Conservation (phyloP, 2,113 vertebrate genomes). For the Hypomesus transpacificus region DNA sequence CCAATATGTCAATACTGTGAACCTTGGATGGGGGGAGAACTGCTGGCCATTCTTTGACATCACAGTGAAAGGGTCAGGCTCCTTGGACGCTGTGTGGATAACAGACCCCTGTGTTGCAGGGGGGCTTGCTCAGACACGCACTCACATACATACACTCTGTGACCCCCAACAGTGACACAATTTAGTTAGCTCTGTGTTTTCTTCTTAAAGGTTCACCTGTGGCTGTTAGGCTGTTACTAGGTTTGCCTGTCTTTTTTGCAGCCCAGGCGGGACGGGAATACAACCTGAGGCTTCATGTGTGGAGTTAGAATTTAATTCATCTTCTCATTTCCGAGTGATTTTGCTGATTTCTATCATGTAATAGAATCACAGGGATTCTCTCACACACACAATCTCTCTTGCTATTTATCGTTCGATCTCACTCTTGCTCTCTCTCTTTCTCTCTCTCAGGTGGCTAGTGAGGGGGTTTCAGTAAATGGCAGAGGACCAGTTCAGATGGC, state of each 20-base stretch:
- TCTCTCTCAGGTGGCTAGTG: constrained; percentile 57
- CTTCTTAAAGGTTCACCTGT: constrained; percentile 8
- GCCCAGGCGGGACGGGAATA: constrained; percentile 30
- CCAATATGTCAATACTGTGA: constrained; percentile 28
- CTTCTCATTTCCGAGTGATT: constrained; percentile 22
- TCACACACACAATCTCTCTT: no score
- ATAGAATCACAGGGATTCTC: constrained; percentile 39
- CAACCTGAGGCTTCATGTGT: constrained; percentile 13
- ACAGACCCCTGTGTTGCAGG: constrained; percentile 25
- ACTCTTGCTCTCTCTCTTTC: constrained; percentile 29
- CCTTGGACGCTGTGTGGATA: constrained; percentile 25
- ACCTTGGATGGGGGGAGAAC: constrained; percentile 23
- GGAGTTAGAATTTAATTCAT: constrained; percentile 11
- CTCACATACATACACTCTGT: background rate
- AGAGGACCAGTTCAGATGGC: constrained; percentile 62
- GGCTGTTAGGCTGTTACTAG: no score
- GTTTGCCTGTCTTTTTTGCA: background rate
- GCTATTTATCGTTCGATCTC: constrained; percentile 4
- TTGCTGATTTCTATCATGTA: constrained; percentile 3
- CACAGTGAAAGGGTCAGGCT: constrained; percentile 23
- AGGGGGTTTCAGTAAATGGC: constrained; percentile 66
- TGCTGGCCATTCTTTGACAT: constrained; percentile 17
- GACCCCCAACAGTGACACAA: no score
- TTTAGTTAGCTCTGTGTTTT: background rate
- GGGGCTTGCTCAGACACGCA: background rate